Base-by-base conservation (phyloP, 2,888 invertebrate species). In the Boloria euphrosyne region DNA sequence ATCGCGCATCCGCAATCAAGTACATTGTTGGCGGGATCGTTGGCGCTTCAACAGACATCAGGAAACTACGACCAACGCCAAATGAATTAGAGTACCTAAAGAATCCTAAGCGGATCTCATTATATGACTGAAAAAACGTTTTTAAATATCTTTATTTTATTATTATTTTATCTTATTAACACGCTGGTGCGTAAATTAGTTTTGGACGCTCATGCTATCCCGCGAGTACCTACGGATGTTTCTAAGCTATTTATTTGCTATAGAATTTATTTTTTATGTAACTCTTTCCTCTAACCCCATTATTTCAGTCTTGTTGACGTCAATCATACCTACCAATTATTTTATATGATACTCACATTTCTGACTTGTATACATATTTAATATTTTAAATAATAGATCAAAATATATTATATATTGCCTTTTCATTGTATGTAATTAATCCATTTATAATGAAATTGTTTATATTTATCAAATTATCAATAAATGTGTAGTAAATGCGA, bases 1-100 rank as follows among this genome's bases (percentile, higher is more conserved):
- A 46, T 92, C 93, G 13, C 93, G 94, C 73, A 96, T 97, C 75
- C 93, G 94, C 63, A 93, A 94, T 75, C 93, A 94, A 72, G 94
- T 95, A 65, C 83, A 84, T 73, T 86, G 89, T 76, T 93, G 93
- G 93, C 81, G 86, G 10, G 90, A 91, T 74, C 88, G 87, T 68
- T 81, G 80, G 76, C 84, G 87, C 49, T 91, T 90, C 31, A 59
- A 59, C 38, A 49, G 49, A 14, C 49, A 59, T 50, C 38, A 52
- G 13, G 58, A 52, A 52, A 44, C 52, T 17, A 59, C 64, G n/a
- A 46, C 46, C 13, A 65, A 59, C 22, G 17, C 63, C 63, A 57
- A 68, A 53, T 53, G 43, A 65, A 65, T 18, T 18, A 49, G 44
- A 13, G n/a, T n/a, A 22, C 22, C 22, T 22, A 38, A 38, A 14